Conservation (phyloP, 2,113 vertebrate species). For the Tachysurus vachellii region DNA sequence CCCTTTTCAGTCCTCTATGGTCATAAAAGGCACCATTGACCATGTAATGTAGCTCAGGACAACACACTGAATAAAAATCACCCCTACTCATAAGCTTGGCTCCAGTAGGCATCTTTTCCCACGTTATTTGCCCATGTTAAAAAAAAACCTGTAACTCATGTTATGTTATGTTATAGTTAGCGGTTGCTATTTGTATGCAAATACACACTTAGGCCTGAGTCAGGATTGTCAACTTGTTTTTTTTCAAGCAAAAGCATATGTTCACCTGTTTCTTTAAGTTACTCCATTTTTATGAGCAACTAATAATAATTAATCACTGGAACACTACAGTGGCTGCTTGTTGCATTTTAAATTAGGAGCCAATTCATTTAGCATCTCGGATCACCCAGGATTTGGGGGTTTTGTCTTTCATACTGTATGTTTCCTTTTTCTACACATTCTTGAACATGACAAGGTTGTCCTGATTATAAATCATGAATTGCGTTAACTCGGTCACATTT, state of each 20-base stretch:
- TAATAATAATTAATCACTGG: not conserved
- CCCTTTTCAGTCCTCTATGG: constrained; percentile 12
- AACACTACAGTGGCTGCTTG: not conserved
- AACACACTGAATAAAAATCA: not conserved
- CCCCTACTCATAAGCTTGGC: constrained; percentile 35
- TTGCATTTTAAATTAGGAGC: not conserved
- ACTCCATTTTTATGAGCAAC: not conserved
- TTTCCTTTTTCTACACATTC: not conserved
- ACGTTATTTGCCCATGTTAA: not conserved
- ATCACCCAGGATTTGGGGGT: not conserved
- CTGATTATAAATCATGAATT: constrained; percentile 17
- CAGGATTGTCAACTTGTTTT: not conserved
- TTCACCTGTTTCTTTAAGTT: not conserved
- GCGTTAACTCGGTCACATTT: constrained; percentile 1
- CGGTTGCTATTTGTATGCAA: constrained; percentile 1
- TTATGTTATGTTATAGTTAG: not conserved
- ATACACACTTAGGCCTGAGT: not conserved
- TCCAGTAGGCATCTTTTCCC: not conserved
- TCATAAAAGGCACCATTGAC: constrained; percentile 32
- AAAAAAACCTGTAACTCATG: not conserved
- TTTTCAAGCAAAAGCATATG: not conserved
- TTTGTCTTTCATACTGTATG: not conserved
- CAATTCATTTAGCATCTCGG: not conserved
- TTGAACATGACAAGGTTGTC: not conserved
- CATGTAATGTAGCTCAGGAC: not conserved